Evolutionary conservation across 2,797 vertebrate species (phyloP).

Genomic region (Carduelis carduelis): DNA sequence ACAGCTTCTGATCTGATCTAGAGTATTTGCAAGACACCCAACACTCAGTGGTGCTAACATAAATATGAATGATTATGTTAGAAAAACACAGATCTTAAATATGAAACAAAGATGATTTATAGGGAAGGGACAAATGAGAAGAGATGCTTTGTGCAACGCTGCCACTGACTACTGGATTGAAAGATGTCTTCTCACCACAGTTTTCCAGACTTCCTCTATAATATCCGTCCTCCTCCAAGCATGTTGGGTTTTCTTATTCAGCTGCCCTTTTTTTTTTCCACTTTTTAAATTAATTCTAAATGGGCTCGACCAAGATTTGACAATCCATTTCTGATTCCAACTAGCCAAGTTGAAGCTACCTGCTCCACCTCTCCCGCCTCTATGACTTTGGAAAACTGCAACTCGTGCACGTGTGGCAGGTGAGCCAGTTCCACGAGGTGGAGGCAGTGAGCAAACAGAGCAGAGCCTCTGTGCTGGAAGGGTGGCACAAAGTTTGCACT

Average conservation of each 20-base stretch:
- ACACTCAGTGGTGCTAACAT: not conserved
- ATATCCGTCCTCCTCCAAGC: not conserved
- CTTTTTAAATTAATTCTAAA: not conserved
- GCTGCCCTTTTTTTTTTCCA: not conserved
- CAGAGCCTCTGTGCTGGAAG: not conserved
- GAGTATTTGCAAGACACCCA: not conserved
- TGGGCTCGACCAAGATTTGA: not conserved
- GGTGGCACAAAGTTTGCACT: not conserved
- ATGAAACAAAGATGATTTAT: not conserved
- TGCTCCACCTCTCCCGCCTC: not conserved
- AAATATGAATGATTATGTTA: not conserved
- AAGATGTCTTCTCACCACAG: not conserved
- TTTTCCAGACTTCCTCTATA: not conserved
- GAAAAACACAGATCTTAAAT: not conserved
- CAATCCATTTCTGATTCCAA: not conserved
- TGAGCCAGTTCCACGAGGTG: not conserved
- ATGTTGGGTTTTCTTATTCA: not conserved
- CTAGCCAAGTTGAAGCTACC: not conserved
- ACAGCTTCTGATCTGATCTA: not conserved
- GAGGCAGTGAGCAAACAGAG: not conserved
- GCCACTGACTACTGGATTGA: not conserved
- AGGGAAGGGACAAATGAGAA: not conserved
- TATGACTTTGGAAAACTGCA: accelerated
- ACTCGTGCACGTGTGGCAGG: accelerated
- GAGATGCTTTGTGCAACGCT: not conserved